phyloP scores from a whole-genome alignment of 1,140 invertebrate genomes.

The Rhyacophila brunnea region DNA sequence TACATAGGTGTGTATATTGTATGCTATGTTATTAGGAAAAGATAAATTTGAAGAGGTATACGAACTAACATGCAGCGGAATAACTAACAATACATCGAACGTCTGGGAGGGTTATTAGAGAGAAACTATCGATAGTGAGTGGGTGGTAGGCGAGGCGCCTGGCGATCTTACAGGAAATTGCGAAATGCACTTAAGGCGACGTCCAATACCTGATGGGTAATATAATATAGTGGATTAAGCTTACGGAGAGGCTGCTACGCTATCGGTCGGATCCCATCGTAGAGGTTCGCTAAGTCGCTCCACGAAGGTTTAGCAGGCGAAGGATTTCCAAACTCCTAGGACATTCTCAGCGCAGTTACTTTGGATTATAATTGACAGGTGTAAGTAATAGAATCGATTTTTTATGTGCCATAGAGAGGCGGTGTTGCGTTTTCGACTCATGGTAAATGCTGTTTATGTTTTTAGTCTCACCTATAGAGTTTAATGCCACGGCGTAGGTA shows the following conservation, averaged over 20 bases:
- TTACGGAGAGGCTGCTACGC: constrained; percentile 7
- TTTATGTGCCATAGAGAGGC: no score
- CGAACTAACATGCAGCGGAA: no score
- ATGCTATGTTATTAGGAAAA: no score
- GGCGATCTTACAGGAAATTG: constrained; percentile 30
- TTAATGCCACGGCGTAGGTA: no score
- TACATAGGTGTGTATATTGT: no score
- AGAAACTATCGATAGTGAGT: no score
- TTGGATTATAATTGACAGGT: constrained; percentile 24
- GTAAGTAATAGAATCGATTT: no score
- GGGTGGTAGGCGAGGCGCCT: not conserved
- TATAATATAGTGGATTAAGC: constrained; percentile 37
- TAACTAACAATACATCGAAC: no score
- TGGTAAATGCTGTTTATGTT: no score
- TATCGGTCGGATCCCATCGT: constrained; percentile 16
- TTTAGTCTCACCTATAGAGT: no score
- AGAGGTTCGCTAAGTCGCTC: constrained; percentile 21
- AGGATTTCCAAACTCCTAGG: constrained; percentile 10
- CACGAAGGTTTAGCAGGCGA: constrained; percentile 19
- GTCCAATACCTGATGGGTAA: constrained; percentile 36
- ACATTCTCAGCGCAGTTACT: constrained; percentile 12
- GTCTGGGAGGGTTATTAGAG: not conserved
- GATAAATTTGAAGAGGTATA: no score
- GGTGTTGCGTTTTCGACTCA: no score
- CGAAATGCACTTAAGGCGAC: constrained; percentile 36